A percentile compares a stretch with the other conserved stretches of the same genome.
Conservation (phyloP, 2,113 vertebrate genomes). For the Apus apus region DNA sequence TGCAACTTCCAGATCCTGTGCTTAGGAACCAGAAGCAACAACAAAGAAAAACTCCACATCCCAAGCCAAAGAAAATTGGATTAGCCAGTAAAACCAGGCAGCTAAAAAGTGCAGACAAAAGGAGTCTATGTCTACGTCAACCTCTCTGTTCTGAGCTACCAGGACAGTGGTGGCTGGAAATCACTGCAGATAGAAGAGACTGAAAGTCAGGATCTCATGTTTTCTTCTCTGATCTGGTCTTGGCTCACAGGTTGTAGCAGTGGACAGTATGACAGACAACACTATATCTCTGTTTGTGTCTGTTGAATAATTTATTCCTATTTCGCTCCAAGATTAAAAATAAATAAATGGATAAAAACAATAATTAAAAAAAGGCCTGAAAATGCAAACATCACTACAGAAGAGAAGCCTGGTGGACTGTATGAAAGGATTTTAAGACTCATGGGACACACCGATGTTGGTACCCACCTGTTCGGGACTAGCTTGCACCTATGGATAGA, state of each 20-base stretch:
- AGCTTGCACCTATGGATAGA: not conserved
- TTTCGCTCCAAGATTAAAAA: not conserved
- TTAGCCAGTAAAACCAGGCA: not conserved
- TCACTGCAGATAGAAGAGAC: not conserved
- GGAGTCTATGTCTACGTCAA: not conserved
- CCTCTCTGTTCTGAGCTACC: not conserved
- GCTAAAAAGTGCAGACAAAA: not conserved
- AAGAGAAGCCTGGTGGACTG: not conserved
- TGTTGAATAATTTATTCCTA: not conserved
- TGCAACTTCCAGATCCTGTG: slow-evolving; percentile 35
- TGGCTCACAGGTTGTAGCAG: not conserved
- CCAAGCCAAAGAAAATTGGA: slow-evolving; percentile 37
- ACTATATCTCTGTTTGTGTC: not conserved
- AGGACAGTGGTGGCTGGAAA: not conserved
- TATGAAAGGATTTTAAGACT: not conserved
- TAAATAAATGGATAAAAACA: not conserved
- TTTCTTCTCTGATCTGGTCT: not conserved
- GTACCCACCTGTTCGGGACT: not conserved
- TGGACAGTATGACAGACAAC: not conserved
- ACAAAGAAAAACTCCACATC: not conserved
- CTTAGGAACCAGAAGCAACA: slow-evolving; percentile 36
- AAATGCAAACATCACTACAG: not conserved
- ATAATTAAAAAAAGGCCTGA: not conserved
- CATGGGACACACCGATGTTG: fast-evolving
- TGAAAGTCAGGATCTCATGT: not conserved